Base-by-base conservation (phyloP, 2,113 vertebrate species). In the Poeciliopsis turrubarensis region DNA sequence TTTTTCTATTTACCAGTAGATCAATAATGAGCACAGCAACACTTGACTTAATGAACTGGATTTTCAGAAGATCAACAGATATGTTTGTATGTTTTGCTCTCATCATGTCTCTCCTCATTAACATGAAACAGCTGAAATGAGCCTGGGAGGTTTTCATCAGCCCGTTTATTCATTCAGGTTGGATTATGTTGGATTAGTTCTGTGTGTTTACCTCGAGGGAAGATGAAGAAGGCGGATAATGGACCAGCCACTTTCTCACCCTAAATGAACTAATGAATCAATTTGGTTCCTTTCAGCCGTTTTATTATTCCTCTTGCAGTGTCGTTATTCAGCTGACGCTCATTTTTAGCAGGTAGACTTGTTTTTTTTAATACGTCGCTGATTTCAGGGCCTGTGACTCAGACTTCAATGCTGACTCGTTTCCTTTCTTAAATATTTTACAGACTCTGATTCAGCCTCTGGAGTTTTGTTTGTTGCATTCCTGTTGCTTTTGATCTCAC, bases 181-280 rank as follows among this genome's bases (percentile, higher is more conserved):
- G 82, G 81, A 89, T 88, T 89, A 82, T 14, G 2, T 67, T 37
- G 77, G 77, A 81, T 87, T 88, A 72, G 51, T 71, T 72, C 27
- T 73, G 54, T 39, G 63, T 79, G 79, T 86, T 89, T 84, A 75
- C 62, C 60, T 68, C 3, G 9, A 76, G 73, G 72, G 68, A 65
- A 68, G 79, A 79, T 76, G 80, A 81, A 72, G 44, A 57, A 71
- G 57, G 17, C 31, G 61, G 64, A 72, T 83, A 84, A 86, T 73
- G 70, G 75, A 10, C 71, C 34, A 2, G 70, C 72, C 27, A 0
- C 25, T 73, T 64, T 72, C 65, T 68, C 68, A 8, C 31, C 69
- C 64, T 39, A 63, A 0, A 15, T 64, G 73, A 87, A 74, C 72
- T 44, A 84, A 84, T 89, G 73, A 81, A 87, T 92, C 81, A 77